Percentiles rank a stretch among this genome's conserved stretches.
phyloP scores from a whole-genome alignment of 2,113 vertebrate genomes.

The Pedetes capensis region DNA sequence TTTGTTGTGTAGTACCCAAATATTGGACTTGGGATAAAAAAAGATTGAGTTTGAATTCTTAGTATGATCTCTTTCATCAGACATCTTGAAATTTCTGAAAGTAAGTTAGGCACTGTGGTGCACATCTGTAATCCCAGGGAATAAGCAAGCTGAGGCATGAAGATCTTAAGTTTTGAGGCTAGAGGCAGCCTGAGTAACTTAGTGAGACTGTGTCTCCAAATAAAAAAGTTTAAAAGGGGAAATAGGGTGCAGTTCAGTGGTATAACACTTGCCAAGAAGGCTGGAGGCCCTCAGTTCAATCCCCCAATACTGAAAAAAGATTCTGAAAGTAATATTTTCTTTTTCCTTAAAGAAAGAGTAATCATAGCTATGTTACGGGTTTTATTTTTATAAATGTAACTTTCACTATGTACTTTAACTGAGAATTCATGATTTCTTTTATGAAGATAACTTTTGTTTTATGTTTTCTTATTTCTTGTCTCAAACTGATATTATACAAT shows the following conservation, averaged over 20 bases:
- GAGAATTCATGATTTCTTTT: not conserved
- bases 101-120: too few species aligned
- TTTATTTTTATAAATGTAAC: not conserved
- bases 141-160: too few species aligned
- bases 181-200: too few species aligned
- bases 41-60: not conserved
- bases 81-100: not conserved
- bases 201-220: too few species aligned
- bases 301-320: too few species aligned
- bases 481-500: not conserved
- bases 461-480: not conserved
- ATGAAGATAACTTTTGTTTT: not conserved
- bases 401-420: not conserved
- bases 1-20: not conserved
- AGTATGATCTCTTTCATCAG: not conserved
- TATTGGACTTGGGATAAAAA: not conserved
- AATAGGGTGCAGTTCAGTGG: too few species aligned
- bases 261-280: too few species aligned
- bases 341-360: not conserved
- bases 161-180: too few species aligned
- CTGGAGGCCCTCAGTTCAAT: too few species aligned
- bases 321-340: not conserved
- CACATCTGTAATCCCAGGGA: too few species aligned
- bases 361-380: not conserved
- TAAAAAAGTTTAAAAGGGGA: too few species aligned